Evolutionary conservation across 2,888 invertebrate genomes (phyloP).

Genomic region (Parnassius glacialis): DNA sequence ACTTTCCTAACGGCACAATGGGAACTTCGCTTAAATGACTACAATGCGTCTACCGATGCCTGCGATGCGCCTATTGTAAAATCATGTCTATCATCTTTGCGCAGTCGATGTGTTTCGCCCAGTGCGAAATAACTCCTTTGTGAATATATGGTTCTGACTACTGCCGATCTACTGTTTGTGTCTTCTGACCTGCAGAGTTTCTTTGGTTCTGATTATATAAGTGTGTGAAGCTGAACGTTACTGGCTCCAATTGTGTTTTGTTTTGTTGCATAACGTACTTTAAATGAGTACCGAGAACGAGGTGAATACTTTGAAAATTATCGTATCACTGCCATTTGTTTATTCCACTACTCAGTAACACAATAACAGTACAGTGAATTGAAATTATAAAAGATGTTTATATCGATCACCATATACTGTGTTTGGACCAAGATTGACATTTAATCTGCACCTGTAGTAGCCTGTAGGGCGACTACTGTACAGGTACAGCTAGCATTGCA

Average conservation of each 20-base stretch:
- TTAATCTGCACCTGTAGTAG: too few relatives aligned
- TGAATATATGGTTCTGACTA: slow-evolving; percentile 10
- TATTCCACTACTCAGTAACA: too few relatives aligned
- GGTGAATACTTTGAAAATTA: too few relatives aligned
- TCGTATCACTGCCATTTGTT: too few relatives aligned
- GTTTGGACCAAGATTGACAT: too few relatives aligned
- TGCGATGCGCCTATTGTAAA: slow-evolving; percentile 41
- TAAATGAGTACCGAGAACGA: too few relatives aligned
- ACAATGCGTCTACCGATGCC: slow-evolving; percentile 64
- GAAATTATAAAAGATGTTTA: too few relatives aligned
- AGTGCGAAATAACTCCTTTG: slow-evolving; percentile 24
- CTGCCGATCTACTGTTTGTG: slow-evolving; percentile 3
- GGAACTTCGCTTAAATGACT: slow-evolving; percentile 65
- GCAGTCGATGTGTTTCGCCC: slow-evolving; percentile 25
- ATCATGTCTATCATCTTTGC: slow-evolving; percentile 31
- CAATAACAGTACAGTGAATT: too few relatives aligned
- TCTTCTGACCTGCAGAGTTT: slow-evolving; percentile 15
- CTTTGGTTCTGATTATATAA: slow-evolving; percentile 6
- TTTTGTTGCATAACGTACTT: neutral
- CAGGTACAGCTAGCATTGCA: too few relatives aligned
- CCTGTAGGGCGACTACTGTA: too few relatives aligned
- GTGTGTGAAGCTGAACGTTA: neutral
- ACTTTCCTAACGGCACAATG: slow-evolving; percentile 68
- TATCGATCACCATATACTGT: too few relatives aligned
- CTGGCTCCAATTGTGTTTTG: neutral